Base-by-base conservation (phyloP, 2,113 vertebrate species). In the Sinocyclocheilus rhinocerous region DNA sequence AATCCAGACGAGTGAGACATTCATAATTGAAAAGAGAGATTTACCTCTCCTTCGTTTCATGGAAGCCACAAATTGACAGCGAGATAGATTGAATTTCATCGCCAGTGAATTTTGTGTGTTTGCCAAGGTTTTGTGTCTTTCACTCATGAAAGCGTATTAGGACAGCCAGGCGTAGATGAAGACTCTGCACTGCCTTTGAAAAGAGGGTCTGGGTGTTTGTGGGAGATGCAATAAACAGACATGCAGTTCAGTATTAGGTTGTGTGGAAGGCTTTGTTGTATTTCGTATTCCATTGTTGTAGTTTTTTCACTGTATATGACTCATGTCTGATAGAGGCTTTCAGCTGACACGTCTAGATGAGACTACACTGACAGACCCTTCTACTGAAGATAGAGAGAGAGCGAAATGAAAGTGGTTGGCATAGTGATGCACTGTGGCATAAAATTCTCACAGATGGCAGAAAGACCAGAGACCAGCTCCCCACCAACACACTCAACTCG, bases 391-490 rank as follows among this genome's bases (percentile, higher is more conserved):
- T 63, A 20, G 29, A 61, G 45, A 7, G 13, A 73, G 39, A 78
- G 18, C 57, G 36, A 48, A 86, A 76, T 59, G 59, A 78, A 80
- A 84, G 69, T 9, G 77, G 39, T 86, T 70, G 85, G 81, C 24
- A 84, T 63, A 78, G 84, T 67, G 52, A 63, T 83, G 55, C 55
- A 57, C 84, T 86, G 36, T 24, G 45, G 85, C 81, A 75, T 85
- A 52, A 67, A 69, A 88, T 78, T 82, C 73, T 87, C 88, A 89
- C 88, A 89, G 88, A 89, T 89, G 85, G 88, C 88, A 85, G 76
- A 39, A 75, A 87, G 85, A 78, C 85, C 82, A 86, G 67, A 77
- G 78, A 83, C 77, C 63, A 70, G 59, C 76, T 70, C 61, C 69
- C 24, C 57, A 80, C 57, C 57, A 63, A 80, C 57, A 80, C 61